Percentiles rank a stretch among this genome's conserved stretches.
Conservation (phyloP, 2,797 vertebrate genomes). For the Parauchenoglanis punctatus region DNA sequence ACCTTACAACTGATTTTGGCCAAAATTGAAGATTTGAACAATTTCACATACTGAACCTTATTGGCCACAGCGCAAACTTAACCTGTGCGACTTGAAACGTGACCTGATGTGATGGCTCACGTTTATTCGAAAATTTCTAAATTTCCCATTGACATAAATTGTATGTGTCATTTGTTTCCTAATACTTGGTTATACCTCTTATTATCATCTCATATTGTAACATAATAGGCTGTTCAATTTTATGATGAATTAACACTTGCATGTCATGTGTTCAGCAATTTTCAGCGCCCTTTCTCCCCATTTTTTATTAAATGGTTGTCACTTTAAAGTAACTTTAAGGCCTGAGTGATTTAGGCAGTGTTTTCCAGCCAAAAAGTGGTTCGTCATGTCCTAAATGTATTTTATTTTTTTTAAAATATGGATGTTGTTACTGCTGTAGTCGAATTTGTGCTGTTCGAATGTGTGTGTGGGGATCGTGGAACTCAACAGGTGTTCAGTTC, state of each 20-base stretch:
- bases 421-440: too few relatives aligned
- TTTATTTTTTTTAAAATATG: not conserved
- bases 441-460: not conserved
- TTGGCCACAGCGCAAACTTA: too few relatives aligned
- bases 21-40: too few relatives aligned
- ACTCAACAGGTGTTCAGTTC: conserved; percentile 4
- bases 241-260: not conserved
- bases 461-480: not conserved
- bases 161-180: not conserved
- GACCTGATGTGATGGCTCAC: too few relatives aligned
- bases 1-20: too few relatives aligned
- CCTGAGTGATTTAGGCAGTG: not conserved
- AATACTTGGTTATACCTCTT: not conserved
- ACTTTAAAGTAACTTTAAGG: not conserved
- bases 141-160: not conserved
- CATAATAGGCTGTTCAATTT: not conserved
- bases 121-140: not conserved
- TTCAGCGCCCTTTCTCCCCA: not conserved
- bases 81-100: too few relatives aligned
- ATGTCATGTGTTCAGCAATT: not conserved
- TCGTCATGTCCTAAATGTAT: not conserved
- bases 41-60: too few relatives aligned
- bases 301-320: not conserved
- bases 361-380: not conserved
- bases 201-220: not conserved